Evolutionary conservation across 2,797 vertebrate genomes (phyloP).

Genomic region (Spatula versicolor): DNA sequence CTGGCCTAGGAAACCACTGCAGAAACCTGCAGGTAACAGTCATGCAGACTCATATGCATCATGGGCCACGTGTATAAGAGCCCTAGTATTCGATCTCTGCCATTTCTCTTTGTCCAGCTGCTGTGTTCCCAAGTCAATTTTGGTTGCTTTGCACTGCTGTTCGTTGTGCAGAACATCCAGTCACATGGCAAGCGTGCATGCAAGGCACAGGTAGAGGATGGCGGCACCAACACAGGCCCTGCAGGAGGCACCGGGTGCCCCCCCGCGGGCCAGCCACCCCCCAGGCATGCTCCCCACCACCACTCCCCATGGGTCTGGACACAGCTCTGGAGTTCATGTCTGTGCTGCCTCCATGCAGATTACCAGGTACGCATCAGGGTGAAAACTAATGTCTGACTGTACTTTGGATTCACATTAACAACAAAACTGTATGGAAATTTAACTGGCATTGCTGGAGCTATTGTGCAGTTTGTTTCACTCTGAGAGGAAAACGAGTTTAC

Average conservation of each 20-base stretch:
- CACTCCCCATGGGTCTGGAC: background rate
- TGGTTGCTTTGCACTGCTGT: background rate
- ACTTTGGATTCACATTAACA: slow-evolving; percentile 13
- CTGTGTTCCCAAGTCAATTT: background rate
- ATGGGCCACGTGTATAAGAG: background rate
- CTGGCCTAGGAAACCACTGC: background rate
- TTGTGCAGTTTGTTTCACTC: slow-evolving; percentile 63
- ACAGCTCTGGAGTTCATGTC: background rate
- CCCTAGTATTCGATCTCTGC: background rate
- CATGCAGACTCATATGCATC: accelerated
- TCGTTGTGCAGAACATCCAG: background rate
- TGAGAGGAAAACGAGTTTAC: slow-evolving; percentile 20
- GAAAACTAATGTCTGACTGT: background rate
- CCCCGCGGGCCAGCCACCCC: no score
- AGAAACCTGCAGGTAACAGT: background rate
- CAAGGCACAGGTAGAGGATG: no score
- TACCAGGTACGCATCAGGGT: background rate
- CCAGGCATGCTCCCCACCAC: no score
- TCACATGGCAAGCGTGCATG: background rate
- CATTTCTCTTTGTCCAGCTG: background rate
- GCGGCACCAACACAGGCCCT: no score
- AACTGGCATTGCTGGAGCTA: slow-evolving; percentile 56
- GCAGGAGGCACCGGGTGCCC: no score
- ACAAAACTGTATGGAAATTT: slow-evolving; percentile 61
- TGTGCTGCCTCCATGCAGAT: background rate